Evolutionary conservation across 2,113 vertebrate species (phyloP), one percentile per base, ranked within the genome.

Genomic region (Clarias batrachus): DNA sequence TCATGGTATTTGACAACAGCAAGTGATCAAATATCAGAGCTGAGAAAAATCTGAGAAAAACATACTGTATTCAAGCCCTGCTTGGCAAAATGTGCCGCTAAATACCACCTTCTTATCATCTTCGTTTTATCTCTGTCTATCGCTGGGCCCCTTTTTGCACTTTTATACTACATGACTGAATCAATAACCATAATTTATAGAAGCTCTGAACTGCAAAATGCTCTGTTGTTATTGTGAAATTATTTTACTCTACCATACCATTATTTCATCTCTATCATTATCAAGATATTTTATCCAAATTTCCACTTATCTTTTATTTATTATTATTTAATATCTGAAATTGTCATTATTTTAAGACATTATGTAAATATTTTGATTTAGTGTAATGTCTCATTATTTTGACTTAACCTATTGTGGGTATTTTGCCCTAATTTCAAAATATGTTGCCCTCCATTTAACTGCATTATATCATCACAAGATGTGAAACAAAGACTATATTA

Each of bases 41-140:
- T 48, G 48, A 48, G 30, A 33, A 33, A 33, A 33, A 21, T 27
- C 13, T 52, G 33, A 84, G 70, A 56, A 11, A 11, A 56, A 56
- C 27, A 16, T 21, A 37, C 10, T 23, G 3, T 80, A 80, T 4
- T 80, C 23, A 62, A 33, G 9, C 8, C 89, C 62, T 76, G 81
- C 82, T 85, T 83, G 80, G 89, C 85, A 86, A 90, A 92, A 82
- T 92, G 84, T 92, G 91, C 90, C 92, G 89, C 90, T 87, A 70
- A 19, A 84, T 88, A 81, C 87, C 88, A 89, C 63, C 88, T 68
- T 25, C 33, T 66, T 91, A 85, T 85, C 19, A 57, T 12, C 81
- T n/a, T 86, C 82, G 83, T 77, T 84, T 57, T 59, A 23, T 0
- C 9, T 6, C 70, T 19, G 1, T 16, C 62, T n/a, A 25, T n/a